A percentile compares a stretch with the other conserved stretches of the same genome.
These are phyloP conservation scores for Odontesthes bonariensis DNA, from an alignment of 2,113 vertebrate genomes.

Conservation along the genomic window DNA sequence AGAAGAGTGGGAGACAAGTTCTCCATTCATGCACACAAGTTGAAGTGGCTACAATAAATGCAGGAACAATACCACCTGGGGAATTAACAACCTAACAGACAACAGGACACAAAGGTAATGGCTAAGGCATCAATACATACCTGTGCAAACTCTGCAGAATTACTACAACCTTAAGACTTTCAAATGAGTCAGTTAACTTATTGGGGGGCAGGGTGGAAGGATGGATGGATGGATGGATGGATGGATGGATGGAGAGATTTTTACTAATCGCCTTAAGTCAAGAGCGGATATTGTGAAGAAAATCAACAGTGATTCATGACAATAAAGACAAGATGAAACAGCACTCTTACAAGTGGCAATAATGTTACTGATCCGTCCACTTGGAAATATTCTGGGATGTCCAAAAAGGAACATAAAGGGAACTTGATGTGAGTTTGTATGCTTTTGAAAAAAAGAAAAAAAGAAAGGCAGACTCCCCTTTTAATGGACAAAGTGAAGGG, in stretches of 20 bases:
- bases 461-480: slow-evolving; percentile 46
- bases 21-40: slow-evolving; percentile 55
- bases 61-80: slow-evolving; percentile 44
- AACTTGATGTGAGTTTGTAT: slow-evolving; percentile 67
- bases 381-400: slow-evolving; percentile 81
- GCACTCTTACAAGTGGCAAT: slow-evolving; percentile 68
- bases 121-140: slow-evolving; percentile 29
- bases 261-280: slow-evolving; percentile 55
- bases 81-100: slow-evolving; percentile 31
- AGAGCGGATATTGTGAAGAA: slow-evolving; percentile 45
- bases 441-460: slow-evolving; percentile 26
- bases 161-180: slow-evolving; percentile 53
- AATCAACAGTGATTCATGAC: slow-evolving; percentile 25
- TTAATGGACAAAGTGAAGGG: slow-evolving; percentile 68
- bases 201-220: slow-evolving; percentile 39
- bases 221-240: too few relatives aligned
- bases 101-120: slow-evolving; percentile 40
- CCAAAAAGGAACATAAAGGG: slow-evolving; percentile 78
- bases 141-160: slow-evolving; percentile 43
- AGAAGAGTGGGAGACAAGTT: slow-evolving; percentile 62
- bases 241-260: slow-evolving; percentile 40
- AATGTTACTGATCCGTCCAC: slow-evolving; percentile 80
- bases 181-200: slow-evolving; percentile 48
- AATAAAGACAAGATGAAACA: slow-evolving; percentile 44
- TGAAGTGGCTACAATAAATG: slow-evolving; percentile 56